Evolutionary conservation across 2,797 vertebrate species (phyloP), one percentile per base, ranked within the genome.

Genomic region (Xerus rutilus): DNA sequence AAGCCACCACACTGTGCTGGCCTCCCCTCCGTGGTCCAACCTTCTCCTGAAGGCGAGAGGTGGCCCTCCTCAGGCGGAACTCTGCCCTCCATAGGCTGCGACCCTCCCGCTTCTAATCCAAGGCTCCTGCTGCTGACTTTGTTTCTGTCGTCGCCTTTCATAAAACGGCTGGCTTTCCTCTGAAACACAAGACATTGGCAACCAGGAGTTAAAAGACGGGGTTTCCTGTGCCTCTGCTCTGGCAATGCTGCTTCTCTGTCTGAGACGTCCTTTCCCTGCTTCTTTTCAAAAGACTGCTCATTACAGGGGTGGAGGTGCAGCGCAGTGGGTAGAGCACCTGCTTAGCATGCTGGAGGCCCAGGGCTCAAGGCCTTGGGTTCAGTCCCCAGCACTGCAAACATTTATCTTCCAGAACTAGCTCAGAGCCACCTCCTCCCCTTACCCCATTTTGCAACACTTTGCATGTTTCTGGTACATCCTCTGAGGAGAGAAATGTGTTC

Each of bases 1-100:
- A 99, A 99, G 72, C 98, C 98, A 28, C 99, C 98, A 47, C 94
- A 93, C 9, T 91, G 98, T 6, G 96, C 77, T 0, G 96, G 96
- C 59, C 13, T 57, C 35, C 76, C 96, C 43, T 98, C 98, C 96
- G 96, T 97, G 35, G 91, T 18, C 98, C 98, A 98, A 12, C 97
- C 96, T 4, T 97, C 98, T 67, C 97, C 94, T 21, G 98, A 89
- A 62, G 98, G 64, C 18, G 97, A 93, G 0, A 97, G 64, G 59
- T 78, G 96, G 84, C 98, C 94, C 76, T 97, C 98, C 0, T 97
- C 98, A 3, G 96, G 13, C 0, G 45, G 79, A 0, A 90, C 95
- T 45, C 85, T 95, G 43, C 0, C 73, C 96, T 98, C 98, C 3
- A 73, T 18, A 4, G 97, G 83, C 13, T 17, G 67, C 39, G 95